Base-by-base conservation (phyloP, 2,797 vertebrate species). In the Podargus strigoides region DNA sequence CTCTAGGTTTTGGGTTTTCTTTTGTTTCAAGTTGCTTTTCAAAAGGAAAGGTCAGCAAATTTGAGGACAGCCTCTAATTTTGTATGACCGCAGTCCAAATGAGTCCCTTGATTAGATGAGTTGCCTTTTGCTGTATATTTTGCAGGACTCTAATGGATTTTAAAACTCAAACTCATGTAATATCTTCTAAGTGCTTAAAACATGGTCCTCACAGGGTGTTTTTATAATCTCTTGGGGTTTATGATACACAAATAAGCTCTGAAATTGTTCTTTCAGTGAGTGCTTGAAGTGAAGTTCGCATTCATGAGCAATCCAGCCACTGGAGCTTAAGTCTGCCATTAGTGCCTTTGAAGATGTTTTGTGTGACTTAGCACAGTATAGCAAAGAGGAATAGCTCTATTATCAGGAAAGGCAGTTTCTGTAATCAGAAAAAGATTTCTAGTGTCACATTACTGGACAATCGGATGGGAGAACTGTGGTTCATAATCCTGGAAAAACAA, bases 11-110 rank as follows among this genome's bases (percentile, higher is more conserved):
- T 23, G n/a, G 27, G 9, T 28, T 68, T 91, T 89, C 34, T 75
- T 91, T 86, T 64, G 28, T 90, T 91, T 86, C 21, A 67, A 79
- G 28, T 55, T 84, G 26, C 46, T 90, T 94, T 92, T 91, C 53
- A 56, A 7, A 60, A 89, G 28, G 32, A 27, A 49, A 59, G 21
- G n/a, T 42, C 72, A 74, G 55, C 74, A 47, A n/a, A 66, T 82
- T 63, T 64, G 70, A 89, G 62, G 56, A 62, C 30, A 78, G 26
- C 66, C n/a, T 77, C 34, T 63, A 34, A 78, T 60, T 85, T 79
- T 70, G 24, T 52, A 49, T 89, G 59, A 56, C 56, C 72, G 47
- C 32, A 46, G 41, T 89, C 70, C 47, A 60, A 1, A 66, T 50
- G 81, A 85, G 32, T 55, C 34, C 64, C 27, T 76, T 87, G 79